Base-by-base conservation (phyloP, 2,113 vertebrate species). In the Stictonetta naevosa region DNA sequence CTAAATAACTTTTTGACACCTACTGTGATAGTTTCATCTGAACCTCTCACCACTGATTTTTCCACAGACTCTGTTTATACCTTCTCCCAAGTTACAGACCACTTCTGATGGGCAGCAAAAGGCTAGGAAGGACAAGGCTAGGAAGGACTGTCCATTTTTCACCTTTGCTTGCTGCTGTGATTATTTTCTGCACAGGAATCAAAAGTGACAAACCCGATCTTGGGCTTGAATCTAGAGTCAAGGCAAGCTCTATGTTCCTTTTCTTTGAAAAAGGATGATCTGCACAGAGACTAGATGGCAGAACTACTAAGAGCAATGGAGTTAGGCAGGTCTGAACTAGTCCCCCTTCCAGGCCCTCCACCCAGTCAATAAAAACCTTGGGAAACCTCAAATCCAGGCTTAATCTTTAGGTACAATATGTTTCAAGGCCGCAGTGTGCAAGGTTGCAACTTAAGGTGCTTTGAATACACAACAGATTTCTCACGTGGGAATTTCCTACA, bases 401-500 rank as follows among this genome's bases (percentile, higher is more conserved):
- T 86, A 62, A 91, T 89, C 69, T 91, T 67, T 92, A 91, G 86
- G 81, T 92, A 92, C 81, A 89, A 76, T 89, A 50, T 55, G 81
- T 0, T 25, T 92, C 92, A 96, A 91, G 88, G 86, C 80, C 86
- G 82, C 77, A 28, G 79, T 92, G 80, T 83, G 90, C 83, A 93
- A 95, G 36, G 59, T 84, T 94, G 88, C 83, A 95, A 50, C 46
- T 84, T 69, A 94, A 96, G 93, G 95, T 96, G 92, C 81, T 95
- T 94, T 95, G 78, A 95, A 92, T 88, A 84, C 71, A 94, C 71
- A 96, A 90, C 95, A 95, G 74, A 96, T 95, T 93, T 96, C 91
- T 93, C 95, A 95, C 63, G 92, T 95, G 86, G 96, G 89, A 95
- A 95, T 96, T 96, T 93, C 81, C 71, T 94, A 34, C 86, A 91